phyloP scores from a whole-genome alignment of 2,797 vertebrate genomes.

The Vireo griseus region DNA sequence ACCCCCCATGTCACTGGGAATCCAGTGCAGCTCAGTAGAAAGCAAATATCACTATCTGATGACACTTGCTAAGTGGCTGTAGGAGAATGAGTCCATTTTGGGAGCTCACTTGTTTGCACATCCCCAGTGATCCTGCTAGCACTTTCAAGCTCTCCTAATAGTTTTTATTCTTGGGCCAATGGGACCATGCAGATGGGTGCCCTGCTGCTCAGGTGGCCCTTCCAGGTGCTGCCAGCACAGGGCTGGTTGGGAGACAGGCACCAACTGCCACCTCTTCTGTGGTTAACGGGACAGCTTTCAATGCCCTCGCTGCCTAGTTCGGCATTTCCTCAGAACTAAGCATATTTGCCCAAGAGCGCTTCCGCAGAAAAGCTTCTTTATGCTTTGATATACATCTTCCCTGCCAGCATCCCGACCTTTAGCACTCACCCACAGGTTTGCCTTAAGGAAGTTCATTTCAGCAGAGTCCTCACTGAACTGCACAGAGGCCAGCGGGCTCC shows the following conservation, averaged over 20 bases:
- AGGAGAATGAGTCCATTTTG: neutral
- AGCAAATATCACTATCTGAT: neutral
- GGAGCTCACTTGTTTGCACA: neutral
- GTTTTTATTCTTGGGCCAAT: neutral
- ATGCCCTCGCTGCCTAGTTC: neutral
- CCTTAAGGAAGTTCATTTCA: neutral
- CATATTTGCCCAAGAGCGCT: slow-evolving; percentile 18
- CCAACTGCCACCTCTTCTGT: neutral
- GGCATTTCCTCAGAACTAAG: neutral
- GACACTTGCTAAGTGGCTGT: neutral
- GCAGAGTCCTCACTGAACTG: neutral
- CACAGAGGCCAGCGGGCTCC: rapidly evolving
- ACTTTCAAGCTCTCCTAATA: neutral
- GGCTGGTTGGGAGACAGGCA: neutral
- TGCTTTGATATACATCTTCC: neutral
- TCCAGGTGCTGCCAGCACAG: neutral
- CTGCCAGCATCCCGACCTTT: slow-evolving; percentile 23
- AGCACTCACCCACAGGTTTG: neutral
- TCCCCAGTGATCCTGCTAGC: rapidly evolving
- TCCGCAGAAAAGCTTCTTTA: slow-evolving; percentile 51
- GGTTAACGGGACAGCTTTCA: neutral
- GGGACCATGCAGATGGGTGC: neutral
- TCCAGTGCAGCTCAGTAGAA: neutral
- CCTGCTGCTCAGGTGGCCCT: neutral
- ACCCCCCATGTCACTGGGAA: neutral